Conservation (phyloP, 1,140 invertebrate species). For the Zaprionus vittiger region DNA sequence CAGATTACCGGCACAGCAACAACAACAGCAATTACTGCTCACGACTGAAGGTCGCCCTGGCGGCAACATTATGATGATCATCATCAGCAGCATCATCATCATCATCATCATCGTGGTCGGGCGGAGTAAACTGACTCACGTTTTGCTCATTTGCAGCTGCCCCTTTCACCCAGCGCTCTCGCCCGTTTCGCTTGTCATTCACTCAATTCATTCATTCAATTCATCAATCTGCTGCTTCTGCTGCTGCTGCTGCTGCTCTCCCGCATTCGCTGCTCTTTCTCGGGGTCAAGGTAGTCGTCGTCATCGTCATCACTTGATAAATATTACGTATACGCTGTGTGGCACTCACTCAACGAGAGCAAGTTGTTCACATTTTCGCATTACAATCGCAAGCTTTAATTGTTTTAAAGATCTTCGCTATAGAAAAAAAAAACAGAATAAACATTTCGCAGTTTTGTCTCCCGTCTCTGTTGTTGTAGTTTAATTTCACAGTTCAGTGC, state of each 20-base stretch:
- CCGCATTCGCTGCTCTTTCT: slow-evolving; percentile 32
- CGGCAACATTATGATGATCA: slow-evolving; percentile 7
- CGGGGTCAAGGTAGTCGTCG: slow-evolving; percentile 71
- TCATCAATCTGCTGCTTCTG: slow-evolving; percentile 9
- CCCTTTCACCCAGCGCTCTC: slow-evolving; percentile 34
- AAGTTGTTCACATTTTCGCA: slow-evolving; percentile 7
- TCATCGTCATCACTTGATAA: slow-evolving; percentile 53
- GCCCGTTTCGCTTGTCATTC: slow-evolving; percentile 39
- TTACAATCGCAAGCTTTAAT: slow-evolving; percentile 6
- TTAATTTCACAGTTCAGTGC: slow-evolving; percentile 80
- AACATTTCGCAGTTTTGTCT: slow-evolving; percentile 19
- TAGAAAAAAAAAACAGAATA: not conserved
- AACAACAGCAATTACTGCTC: slow-evolving; percentile 24
- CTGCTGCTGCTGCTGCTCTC: not conserved
- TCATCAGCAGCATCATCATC: slow-evolving; percentile 34
- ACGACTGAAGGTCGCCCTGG: slow-evolving; percentile 53
- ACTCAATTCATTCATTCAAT: slow-evolving; percentile 53
- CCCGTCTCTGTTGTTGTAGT: slow-evolving; percentile 39
- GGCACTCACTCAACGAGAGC: slow-evolving; percentile 20
- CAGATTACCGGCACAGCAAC: slow-evolving; percentile 39
- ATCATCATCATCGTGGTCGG: slow-evolving; percentile 32
- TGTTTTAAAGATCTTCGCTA: not conserved
- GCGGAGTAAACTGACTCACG: slow-evolving; percentile 61
- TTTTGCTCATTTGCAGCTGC: slow-evolving; percentile 70
- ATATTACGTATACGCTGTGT: slow-evolving; percentile 58